Percentiles rank a stretch among this genome's conserved stretches.
Evolutionary conservation across 92 coral and sea anemone species (phyloP).

Genomic region (Blastomussa wellsi): DNA sequence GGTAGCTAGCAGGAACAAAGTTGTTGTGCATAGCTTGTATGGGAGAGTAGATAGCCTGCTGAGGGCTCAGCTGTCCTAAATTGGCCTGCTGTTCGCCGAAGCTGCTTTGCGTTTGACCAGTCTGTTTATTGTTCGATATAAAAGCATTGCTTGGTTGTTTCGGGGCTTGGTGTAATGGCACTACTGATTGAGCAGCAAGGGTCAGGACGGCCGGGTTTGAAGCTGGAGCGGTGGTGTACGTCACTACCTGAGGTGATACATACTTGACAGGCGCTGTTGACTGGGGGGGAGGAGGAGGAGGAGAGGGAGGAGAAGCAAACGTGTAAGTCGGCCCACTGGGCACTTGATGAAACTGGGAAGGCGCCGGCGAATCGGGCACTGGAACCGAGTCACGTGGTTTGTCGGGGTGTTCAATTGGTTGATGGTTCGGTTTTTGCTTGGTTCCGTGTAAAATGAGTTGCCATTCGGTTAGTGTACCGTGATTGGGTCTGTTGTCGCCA

Average conservation of each 20-base stretch:
- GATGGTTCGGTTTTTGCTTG: constrained; percentile 87
- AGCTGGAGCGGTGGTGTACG: constrained; percentile 36
- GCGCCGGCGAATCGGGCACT: constrained; percentile 68
- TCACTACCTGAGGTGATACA: constrained; percentile 29
- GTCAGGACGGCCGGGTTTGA: constrained; percentile 34
- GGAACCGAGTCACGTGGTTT: constrained; percentile 78
- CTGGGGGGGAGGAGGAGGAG: constrained; percentile 59
- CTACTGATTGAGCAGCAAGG: constrained; percentile 43
- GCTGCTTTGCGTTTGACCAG: constrained; percentile 9
- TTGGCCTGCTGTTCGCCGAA: constrained; percentile 33
- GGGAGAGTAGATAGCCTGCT: constrained; percentile 18
- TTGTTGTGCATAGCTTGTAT: constrained; percentile 34
- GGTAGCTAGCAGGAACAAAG: constrained; percentile 39
- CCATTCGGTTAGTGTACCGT: constrained; percentile 93
- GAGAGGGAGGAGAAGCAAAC: constrained; percentile 73
- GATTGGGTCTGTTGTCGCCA: constrained; percentile 84
- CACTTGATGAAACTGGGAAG: constrained; percentile 48
- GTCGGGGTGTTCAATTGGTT: constrained; percentile 73
- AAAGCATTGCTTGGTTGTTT: constrained; percentile 34
- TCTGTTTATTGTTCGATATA: constrained; percentile 14
- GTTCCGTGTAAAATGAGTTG: constrained; percentile 96
- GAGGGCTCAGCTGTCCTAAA: constrained; percentile 16
- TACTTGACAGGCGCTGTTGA: constrained; percentile 41
- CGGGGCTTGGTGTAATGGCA: constrained; percentile 26
- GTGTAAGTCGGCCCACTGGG: constrained; percentile 91